phyloP scores from a whole-genome alignment of 2,113 vertebrate genomes.

The Silurus asotus region DNA sequence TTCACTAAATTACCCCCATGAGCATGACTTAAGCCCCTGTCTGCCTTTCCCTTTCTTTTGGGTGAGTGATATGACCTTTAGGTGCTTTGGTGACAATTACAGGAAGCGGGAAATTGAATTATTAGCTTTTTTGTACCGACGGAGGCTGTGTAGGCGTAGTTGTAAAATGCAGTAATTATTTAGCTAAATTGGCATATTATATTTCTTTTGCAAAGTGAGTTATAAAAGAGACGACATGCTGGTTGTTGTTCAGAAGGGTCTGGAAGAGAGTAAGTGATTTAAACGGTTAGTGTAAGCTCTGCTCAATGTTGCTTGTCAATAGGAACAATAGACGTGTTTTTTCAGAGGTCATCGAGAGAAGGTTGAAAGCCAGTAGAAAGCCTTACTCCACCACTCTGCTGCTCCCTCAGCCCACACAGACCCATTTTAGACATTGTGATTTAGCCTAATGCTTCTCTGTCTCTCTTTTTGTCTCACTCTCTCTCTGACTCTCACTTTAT shows the following conservation, averaged over 20 bases:
- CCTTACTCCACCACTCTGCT: constrained; percentile 29
- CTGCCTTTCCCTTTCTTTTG: constrained; percentile 65
- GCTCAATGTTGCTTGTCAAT: constrained; percentile 69
- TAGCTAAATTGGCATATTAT: constrained; percentile 80
- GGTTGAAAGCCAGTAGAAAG: constrained; percentile 23
- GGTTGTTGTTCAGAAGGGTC: constrained; percentile 59
- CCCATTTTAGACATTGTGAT: constrained; percentile 31
- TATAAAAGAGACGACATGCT: constrained; percentile 50
- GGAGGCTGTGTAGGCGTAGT: constrained; percentile 71
- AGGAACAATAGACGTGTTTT: constrained; percentile 62
- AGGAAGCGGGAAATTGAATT: constrained; percentile 80
- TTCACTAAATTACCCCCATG: constrained; percentile 73
- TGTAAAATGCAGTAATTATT: constrained; percentile 81
- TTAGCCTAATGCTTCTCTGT: constrained; percentile 36
- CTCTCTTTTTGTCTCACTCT: constrained; percentile 29
- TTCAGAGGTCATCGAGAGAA: constrained; percentile 42
- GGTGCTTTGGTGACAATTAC: constrained; percentile 79
- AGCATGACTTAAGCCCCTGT: constrained; percentile 67
- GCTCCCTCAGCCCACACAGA: constrained; percentile 9
- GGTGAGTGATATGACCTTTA: constrained; percentile 81
- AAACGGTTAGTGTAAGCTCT: constrained; percentile 61
- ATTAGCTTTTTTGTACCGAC: constrained; percentile 72
- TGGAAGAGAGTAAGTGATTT: constrained; percentile 60
- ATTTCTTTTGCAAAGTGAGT: constrained; percentile 65
- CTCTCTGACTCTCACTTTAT: background rate